These are phyloP conservation scores for Lycopodina hypogea DNA, from an alignment of 37 sponge, comb jelly and placozoan genomes.

Conservation along the genomic window DNA sequence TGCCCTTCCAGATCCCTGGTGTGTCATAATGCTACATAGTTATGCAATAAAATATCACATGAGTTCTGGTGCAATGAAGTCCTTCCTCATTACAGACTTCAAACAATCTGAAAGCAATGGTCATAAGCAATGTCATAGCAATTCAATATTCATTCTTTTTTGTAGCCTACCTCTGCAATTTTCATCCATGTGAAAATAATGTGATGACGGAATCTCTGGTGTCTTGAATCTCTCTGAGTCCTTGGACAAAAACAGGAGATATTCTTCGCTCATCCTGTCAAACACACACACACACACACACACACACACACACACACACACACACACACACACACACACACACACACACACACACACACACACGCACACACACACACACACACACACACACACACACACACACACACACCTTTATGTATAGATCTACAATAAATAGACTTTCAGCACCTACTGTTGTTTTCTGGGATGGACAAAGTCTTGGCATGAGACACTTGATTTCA, in stretches of 20 bases:
- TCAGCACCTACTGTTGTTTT: conserved; percentile 29
- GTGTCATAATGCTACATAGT: no score
- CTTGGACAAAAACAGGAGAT: conserved; percentile 41
- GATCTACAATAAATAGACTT: not conserved
- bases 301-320: not conserved
- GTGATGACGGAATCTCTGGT: conserved; percentile 21
- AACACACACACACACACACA: no score
- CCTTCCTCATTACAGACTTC: conserved; percentile 40
- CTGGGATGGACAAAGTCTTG: conserved; percentile 51
- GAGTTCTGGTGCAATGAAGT: conserved; percentile 56
- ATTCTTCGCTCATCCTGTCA: conserved; percentile 43
- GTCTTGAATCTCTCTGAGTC: conserved; percentile 39
- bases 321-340: no score
- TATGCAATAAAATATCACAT: no score
- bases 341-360: no score
- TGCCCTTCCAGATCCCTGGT: no score
- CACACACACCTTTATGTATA: not conserved
- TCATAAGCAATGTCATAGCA: not conserved
- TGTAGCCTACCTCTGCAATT: conserved; percentile 19
- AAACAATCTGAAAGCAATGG: conserved; percentile 23
- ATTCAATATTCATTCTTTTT: not conserved
- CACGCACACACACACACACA: no score
- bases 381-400: no score
- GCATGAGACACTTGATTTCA: conserved; percentile 14
- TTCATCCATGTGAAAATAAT: conserved; percentile 38